Evolutionary conservation across 2,113 vertebrate genomes (phyloP).

Genomic region (Macroglossus sobrinus): DNA sequence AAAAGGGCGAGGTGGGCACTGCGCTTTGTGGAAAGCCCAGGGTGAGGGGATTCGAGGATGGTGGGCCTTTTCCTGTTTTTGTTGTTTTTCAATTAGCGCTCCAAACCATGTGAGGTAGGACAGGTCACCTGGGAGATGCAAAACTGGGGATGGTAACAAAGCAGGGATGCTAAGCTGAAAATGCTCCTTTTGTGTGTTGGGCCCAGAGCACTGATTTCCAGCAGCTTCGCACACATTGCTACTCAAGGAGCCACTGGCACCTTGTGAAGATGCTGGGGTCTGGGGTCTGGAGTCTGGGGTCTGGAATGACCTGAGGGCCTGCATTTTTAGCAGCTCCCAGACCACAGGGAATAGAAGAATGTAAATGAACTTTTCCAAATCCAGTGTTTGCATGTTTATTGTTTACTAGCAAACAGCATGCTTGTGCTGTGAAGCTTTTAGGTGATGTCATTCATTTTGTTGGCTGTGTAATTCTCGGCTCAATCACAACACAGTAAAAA

Average conservation of each 20-base stretch:
- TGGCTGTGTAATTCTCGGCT: neutral
- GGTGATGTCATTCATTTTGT: fast-evolving
- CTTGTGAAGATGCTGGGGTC: neutral
- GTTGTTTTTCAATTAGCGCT: neutral
- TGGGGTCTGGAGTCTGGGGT: no score
- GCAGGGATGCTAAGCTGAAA: neutral
- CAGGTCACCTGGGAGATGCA: neutral
- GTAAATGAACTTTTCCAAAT: neutral
- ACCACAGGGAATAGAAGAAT: fast-evolving
- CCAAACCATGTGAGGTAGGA: fast-evolving
- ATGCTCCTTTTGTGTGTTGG: fast-evolving
- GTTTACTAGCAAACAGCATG: no score
- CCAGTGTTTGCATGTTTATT: fast-evolving
- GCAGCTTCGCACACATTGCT: no score
- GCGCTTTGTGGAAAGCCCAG: neutral
- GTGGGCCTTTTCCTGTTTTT: neutral
- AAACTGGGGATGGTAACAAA: neutral
- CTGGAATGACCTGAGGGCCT: neutral
- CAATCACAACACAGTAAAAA: fast-evolving
- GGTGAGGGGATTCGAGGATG: fast-evolving
- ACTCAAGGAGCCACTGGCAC: fast-evolving
- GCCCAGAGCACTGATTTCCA: neutral
- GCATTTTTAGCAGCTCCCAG: neutral
- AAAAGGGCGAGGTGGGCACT: neutral
- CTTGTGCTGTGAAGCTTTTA: fast-evolving